Evolutionary conservation across 2,888 invertebrate genomes (phyloP), one percentile per base, ranked within the genome.

Genomic region (Thera britannica): DNA sequence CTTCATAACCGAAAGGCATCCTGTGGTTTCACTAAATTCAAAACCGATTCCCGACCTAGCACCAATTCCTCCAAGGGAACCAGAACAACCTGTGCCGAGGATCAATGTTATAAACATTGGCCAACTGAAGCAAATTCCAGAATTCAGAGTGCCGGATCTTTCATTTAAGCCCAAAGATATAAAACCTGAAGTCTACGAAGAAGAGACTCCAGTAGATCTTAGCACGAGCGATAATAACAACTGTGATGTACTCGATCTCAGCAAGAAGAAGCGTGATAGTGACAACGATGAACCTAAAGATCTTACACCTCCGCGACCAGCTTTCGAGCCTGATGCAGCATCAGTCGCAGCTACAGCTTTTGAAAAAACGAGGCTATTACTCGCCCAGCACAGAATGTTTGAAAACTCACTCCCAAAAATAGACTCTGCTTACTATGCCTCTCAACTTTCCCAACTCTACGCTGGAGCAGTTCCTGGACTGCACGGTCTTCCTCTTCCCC

Each of bases 211-310:
- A 0, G 94, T 97, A 64, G 97, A 97, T 86, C 92, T 97, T 38
- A 96, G 96, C 71, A 96, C 96, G 89, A 90, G 85, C 75, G 94
- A 92, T 62, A 90, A 90, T 61, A 90, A 89, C 68, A 90, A 88
- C 72, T 93, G 92, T 73, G 96, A 97, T 85, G 97, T 96, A 3
- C 92, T 98, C 57, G 98, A 98, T 90, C 94, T 98, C 72, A 97
- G 97, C 83, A 97, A 97, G 83, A 97, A 97, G 88, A 95, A 95
- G 85, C 89, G 86, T 61, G 90, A 88, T 66, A 77, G 78, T 1
- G 91, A 92, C 63, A 82, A 84, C 58, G 88, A 90, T 35, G 90
- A 90, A 63, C 83, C 87, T 2, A 90, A 90, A 80, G 65, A 72
- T 9, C 80, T 83, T 69, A 67, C 74, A 7, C 82, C 84, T 68